A percentile compares a stretch with the other conserved stretches of the same genome.
Conservation (phyloP, 2,888 invertebrate genomes). For the Sympetrum striolatum region DNA sequence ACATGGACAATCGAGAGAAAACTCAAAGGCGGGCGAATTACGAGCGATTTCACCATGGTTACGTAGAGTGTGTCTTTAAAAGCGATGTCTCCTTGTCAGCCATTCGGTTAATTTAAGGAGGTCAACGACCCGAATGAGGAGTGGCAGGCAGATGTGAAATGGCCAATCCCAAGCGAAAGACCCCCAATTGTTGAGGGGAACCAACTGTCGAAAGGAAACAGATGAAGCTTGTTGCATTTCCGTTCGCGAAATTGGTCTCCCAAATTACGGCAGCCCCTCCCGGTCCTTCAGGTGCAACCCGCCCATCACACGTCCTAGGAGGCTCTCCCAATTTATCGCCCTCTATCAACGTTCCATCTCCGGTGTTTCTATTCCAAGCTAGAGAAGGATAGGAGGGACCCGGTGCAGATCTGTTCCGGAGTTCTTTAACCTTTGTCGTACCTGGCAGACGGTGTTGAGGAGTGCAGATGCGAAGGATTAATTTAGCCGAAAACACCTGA, state of each 20-base stretch:
- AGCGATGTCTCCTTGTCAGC: background rate
- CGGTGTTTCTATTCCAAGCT: background rate
- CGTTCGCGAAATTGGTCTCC: background rate
- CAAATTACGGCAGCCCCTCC: background rate
- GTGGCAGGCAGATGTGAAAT: slow-evolving; percentile 27
- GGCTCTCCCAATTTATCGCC: background rate
- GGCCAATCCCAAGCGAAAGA: background rate
- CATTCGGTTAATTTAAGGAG: slow-evolving; percentile 11
- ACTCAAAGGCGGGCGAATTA: background rate
- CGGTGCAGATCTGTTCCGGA: no score
- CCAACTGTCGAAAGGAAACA: background rate
- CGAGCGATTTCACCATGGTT: background rate
- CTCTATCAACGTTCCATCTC: background rate
- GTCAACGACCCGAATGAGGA: slow-evolving; percentile 3
- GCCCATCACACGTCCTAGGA: no score
- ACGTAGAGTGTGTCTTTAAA: background rate
- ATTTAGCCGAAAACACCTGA: no score
- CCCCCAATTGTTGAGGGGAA: background rate
- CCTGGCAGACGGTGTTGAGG: no score
- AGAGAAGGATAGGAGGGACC: no score
- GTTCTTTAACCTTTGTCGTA: no score
- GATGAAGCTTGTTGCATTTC: background rate
- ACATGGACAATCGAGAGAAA: background rate
- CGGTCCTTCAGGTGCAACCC: no score
- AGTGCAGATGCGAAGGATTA: no score